Evolutionary conservation across 1,140 invertebrate genomes (phyloP), one percentile per base, ranked within the genome.

Genomic region (Trigoniulus corallinus): DNA sequence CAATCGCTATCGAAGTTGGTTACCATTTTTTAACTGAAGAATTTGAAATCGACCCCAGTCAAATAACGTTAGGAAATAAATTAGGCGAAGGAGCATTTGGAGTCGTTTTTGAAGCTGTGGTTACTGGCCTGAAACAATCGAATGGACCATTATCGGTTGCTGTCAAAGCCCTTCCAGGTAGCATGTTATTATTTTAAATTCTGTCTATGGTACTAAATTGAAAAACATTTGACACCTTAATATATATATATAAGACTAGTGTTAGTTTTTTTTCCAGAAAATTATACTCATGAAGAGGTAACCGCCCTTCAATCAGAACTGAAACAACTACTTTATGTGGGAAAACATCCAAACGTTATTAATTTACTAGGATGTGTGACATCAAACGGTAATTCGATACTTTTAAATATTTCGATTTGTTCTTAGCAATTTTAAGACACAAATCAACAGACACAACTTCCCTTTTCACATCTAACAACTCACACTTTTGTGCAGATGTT

Each of bases 311-410:
- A 70, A 39, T 56, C 63, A 49, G 71, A 73, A 54, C 68, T 73
- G 59, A 64, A 69, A 50, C 59, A 69, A 20, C 70, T 72, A 66
- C 72, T 72, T 54, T 57, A 62, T 13, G 68, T 74, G 21, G 72
- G 72, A 21, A 58, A 64, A 24, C 72, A 74, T 55, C 65, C 66
- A 51, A 72, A 74, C 53, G 71, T 74, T 46, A 67, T 74, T 47
- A 64, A 64, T 47, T 55, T 74, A 4, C 54, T 74, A 18, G 72
- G 72, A 20, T 71, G 69, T 53, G 73, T 70, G 57, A 73, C 72
- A 27, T 66, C 67, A 50, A 55, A 61, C 53, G 65, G 39, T n/a
- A 72, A 69, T 0, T n/a, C n/a, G n/a, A n/a, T n/a, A n/a, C n/a
- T n/a, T n/a, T n/a, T n/a, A n/a, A n/a, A n/a, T n/a, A n/a, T n/a